phyloP scores from a whole-genome alignment of 2,888 invertebrate genomes.

The Noctuana brunneofusca region DNA sequence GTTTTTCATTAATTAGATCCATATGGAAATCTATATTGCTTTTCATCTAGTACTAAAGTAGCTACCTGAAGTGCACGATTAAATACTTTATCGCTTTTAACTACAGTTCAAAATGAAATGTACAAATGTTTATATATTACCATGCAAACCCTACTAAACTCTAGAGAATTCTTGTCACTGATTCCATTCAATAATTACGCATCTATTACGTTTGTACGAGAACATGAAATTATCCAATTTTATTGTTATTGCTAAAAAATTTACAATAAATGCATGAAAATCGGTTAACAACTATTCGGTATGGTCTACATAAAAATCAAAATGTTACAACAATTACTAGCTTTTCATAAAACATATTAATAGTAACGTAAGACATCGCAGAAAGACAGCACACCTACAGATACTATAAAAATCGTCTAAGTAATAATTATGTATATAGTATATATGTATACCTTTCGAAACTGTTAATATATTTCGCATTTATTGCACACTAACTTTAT shows the following conservation, averaged over 20 bases:
- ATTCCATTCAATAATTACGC: too few species aligned
- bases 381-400: neutral
- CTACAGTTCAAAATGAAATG: constrained; percentile 7
- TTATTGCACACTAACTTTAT: constrained; percentile 6
- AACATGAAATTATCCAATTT: neutral
- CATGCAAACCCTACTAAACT: neutral
- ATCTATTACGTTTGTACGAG: neutral
- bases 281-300: too few species aligned
- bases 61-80: constrained; percentile 13
- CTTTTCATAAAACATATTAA: neutral
- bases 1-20: neutral
- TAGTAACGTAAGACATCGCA: constrained; percentile 5
- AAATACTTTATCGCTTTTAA: constrained; percentile 1
- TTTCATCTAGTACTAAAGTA: constrained; percentile 13
- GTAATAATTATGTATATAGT: too few species aligned
- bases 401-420: constrained; percentile 9
- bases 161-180: too few species aligned
- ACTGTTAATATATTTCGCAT: constrained; percentile 1
- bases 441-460: constrained; percentile 11
- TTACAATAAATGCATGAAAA: neutral
- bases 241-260: neutral
- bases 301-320: too few species aligned
- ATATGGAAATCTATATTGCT: constrained; percentile 7
- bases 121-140: neutral
- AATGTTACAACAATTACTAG: too few species aligned